These are phyloP conservation scores for Magallana angulata DNA, from an alignment of 1,140 invertebrate genomes.

Conservation along the genomic window DNA sequence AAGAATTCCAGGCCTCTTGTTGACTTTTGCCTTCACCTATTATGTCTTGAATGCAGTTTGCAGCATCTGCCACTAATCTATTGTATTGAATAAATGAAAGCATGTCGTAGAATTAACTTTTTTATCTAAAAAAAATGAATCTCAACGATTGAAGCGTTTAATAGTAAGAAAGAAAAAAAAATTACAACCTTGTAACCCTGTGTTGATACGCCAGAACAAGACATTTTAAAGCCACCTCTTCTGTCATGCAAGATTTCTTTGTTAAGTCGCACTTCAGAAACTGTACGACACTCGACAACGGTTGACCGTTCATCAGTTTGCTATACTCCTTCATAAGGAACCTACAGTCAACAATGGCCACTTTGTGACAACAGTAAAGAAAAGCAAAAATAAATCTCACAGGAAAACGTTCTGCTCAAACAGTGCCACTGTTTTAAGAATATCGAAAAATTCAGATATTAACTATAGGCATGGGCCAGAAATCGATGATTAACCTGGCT, in stretches of 20 bases:
- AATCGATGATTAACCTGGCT: slow-evolving; percentile 82
- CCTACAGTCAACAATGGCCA: slow-evolving; percentile 51
- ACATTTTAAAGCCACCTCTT: slow-evolving; percentile 36
- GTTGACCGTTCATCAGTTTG: slow-evolving; percentile 54
- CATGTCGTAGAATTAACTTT: background rate
- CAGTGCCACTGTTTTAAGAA: too few relatives aligned
- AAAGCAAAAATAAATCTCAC: background rate
- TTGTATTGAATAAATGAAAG: background rate
- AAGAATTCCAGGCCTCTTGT: slow-evolving; percentile 89
- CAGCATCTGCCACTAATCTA: slow-evolving; percentile 64
- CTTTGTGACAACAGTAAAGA: background rate
- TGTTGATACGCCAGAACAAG: slow-evolving; percentile 46
- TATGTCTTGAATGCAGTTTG: slow-evolving; percentile 37
- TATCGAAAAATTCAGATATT: too few relatives aligned
- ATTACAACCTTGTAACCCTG: slow-evolving; percentile 49
- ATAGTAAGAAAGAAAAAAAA: background rate
- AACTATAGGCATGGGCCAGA: too few relatives aligned
- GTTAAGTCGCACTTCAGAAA: slow-evolving; percentile 58
- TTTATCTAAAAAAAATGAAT: too few relatives aligned
- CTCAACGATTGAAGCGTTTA: too few relatives aligned
- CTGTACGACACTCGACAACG: slow-evolving; percentile 57
- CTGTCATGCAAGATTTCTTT: slow-evolving; percentile 36
- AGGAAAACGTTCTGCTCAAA: background rate
- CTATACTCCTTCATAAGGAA: slow-evolving; percentile 73
- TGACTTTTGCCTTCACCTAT: slow-evolving; percentile 49